Evolutionary conservation across 2,113 vertebrate species (phyloP).

Genomic region (Bos indicus): DNA sequence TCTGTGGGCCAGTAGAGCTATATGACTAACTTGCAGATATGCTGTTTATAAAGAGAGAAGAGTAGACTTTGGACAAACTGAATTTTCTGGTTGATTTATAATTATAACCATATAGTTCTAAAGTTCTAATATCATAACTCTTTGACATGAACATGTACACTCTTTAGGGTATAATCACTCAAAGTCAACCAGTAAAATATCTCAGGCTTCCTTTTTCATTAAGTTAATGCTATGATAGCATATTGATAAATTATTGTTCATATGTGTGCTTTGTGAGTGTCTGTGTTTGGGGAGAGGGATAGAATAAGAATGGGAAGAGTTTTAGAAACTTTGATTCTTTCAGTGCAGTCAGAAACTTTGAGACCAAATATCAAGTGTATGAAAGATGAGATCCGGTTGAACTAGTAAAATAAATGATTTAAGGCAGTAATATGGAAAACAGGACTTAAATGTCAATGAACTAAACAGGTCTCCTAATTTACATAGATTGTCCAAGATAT

Average conservation of each 20-base stretch:
- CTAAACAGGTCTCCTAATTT: background rate
- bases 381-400: background rate
- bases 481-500: background rate
- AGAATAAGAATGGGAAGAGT: background rate
- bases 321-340: background rate
- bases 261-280: background rate
- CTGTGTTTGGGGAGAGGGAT: background rate
- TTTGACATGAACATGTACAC: background rate
- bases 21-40: background rate
- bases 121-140: background rate
- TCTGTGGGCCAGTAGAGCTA: background rate
- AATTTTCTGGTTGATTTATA: background rate
- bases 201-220: background rate
- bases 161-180: background rate
- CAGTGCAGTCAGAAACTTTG: background rate
- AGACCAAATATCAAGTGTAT: background rate
- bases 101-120: background rate
- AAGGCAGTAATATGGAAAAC: background rate
- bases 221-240: background rate
- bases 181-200: slow-evolving; percentile 1
- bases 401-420: background rate
- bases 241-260: background rate
- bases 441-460: background rate
- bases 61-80: background rate
- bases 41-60: background rate